Percentiles rank a stretch among this genome's conserved stretches.
These are phyloP conservation scores for Anolis sagrei DNA, from an alignment of 2,113 vertebrate species.

Conservation along the genomic window DNA sequence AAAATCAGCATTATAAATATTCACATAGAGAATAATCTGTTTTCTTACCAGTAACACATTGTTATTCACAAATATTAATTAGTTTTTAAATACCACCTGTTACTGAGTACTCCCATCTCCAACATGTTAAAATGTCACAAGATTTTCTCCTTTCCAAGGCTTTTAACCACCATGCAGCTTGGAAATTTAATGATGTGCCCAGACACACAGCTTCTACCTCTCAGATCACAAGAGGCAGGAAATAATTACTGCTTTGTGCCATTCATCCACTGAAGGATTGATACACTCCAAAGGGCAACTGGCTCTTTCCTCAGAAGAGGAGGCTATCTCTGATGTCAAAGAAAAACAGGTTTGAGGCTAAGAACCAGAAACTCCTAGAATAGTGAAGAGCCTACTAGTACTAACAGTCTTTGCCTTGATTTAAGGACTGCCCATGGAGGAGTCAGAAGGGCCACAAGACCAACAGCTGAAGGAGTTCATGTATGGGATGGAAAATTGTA, in stretches of 20 bases:
- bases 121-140: not conserved
- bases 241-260: constrained; percentile 61
- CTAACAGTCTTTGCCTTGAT: constrained; percentile 27
- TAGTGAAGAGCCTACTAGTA: constrained; percentile 47
- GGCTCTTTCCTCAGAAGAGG: constrained; percentile 30
- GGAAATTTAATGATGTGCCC: constrained; percentile 57
- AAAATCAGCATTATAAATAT: constrained; percentile 58
- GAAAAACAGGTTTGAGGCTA: constrained; percentile 35
- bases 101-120: constrained; percentile 2
- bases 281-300: constrained; percentile 51
- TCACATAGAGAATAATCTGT: constrained; percentile 54
- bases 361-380: constrained; percentile 47
- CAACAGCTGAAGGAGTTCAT: constrained; percentile 25
- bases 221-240: constrained; percentile 40
- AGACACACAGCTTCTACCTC: constrained; percentile 24
- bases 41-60: constrained; percentile 55
- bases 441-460: not conserved
- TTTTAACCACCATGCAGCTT: not conserved
- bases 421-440: constrained; percentile 31
- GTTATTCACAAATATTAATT: constrained; percentile 66
- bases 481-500: constrained; percentile 55
- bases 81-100: constrained; percentile 61
- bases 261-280: constrained; percentile 52
- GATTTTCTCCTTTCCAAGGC: constrained; percentile 1
- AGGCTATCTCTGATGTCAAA: constrained; percentile 34